These are phyloP conservation scores for Onychostoma macrolepis DNA, from an alignment of 2,113 vertebrate species.

Conservation along the genomic window DNA sequence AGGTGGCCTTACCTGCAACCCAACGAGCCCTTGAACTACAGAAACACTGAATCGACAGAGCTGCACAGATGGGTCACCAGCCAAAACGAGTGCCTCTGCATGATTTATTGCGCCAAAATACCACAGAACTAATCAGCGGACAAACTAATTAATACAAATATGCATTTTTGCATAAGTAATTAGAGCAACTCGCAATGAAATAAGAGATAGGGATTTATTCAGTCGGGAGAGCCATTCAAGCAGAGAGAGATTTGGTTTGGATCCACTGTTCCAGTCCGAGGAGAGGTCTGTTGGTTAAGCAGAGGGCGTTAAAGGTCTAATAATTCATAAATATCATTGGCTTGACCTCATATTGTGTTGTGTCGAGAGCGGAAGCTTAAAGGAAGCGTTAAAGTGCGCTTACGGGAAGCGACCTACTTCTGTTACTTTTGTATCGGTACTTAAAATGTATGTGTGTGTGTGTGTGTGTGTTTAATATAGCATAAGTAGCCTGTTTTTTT, in stretches of 20 bases:
- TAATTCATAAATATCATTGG: slow-evolving; percentile 86
- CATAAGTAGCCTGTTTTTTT: background rate
- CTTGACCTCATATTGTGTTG: slow-evolving; percentile 60
- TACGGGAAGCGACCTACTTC: background rate
- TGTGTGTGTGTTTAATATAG: background rate
- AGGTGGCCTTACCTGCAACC: slow-evolving; percentile 82
- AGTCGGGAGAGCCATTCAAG: slow-evolving; percentile 64
- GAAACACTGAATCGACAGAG: slow-evolving; percentile 77
- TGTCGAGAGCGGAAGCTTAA: background rate
- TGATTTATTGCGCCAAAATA: slow-evolving; percentile 90
- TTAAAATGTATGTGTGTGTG: background rate
- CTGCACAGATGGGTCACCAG: slow-evolving; percentile 79
- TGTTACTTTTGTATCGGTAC: background rate
- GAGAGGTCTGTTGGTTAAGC: slow-evolving; percentile 82
- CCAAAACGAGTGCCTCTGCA: slow-evolving; percentile 79
- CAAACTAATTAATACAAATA: slow-evolving; percentile 95
- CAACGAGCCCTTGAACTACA: slow-evolving; percentile 83
- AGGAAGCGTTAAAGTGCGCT: background rate
- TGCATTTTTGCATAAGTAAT: slow-evolving; percentile 97
- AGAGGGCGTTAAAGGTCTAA: slow-evolving; percentile 85
- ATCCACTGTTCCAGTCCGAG: slow-evolving; percentile 74
- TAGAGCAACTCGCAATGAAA: slow-evolving; percentile 83
- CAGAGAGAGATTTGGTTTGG: slow-evolving; percentile 77
- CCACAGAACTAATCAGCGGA: slow-evolving; percentile 88
- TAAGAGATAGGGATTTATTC: slow-evolving; percentile 81